phyloP scores from a whole-genome alignment of 2,797 vertebrate genomes.

The Ispidina lecontei region DNA sequence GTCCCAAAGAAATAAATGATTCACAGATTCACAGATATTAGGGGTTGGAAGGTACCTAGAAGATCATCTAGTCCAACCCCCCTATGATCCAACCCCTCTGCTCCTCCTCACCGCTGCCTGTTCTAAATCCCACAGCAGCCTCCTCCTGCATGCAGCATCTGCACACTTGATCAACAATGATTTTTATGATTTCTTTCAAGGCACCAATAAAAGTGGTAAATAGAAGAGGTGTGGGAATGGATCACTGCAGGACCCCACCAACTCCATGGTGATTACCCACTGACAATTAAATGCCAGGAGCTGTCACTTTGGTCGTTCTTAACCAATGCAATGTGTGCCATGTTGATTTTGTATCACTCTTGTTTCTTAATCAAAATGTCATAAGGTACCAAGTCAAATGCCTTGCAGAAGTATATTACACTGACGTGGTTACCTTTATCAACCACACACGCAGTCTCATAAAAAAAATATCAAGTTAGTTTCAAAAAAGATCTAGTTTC shows the following conservation, averaged over 20 bases:
- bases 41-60: no score
- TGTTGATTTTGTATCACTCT: slow-evolving; percentile 74
- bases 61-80: no score
- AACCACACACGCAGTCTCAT: slow-evolving; percentile 70
- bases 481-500: slow-evolving; percentile 72
- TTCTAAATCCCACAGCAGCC: background rate
- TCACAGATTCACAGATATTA: no score
- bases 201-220: slow-evolving; percentile 58
- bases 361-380: slow-evolving; percentile 75
- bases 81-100: background rate
- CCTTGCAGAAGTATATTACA: slow-evolving; percentile 70
- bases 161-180: slow-evolving; percentile 3
- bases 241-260: slow-evolving; percentile 55
- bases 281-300: slow-evolving; percentile 72
- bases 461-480: slow-evolving; percentile 74
- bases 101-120: background rate
- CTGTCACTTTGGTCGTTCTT: slow-evolving; percentile 72
- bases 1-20: background rate
- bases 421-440: slow-evolving; percentile 72
- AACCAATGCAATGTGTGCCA: slow-evolving; percentile 73
- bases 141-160: background rate
- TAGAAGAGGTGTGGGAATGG: slow-evolving; percentile 58
- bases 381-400: slow-evolving; percentile 72
- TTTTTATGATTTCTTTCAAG: slow-evolving; percentile 55
- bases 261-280: slow-evolving; percentile 68